Conservation (phyloP, 2,888 invertebrate genomes). For the Ethmia dodecea region DNA sequence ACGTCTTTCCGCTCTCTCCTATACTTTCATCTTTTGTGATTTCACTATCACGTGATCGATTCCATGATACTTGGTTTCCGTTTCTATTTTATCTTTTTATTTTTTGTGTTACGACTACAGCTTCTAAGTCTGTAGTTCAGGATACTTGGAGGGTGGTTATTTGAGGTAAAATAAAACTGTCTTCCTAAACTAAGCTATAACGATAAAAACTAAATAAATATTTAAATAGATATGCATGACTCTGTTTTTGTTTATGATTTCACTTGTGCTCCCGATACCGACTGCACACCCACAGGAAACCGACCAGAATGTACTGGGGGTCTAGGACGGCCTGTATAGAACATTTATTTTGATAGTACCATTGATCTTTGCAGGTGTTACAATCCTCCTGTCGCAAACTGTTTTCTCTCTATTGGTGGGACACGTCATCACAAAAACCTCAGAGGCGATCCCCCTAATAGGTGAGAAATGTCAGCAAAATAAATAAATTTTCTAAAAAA, state of each 20-base stretch:
- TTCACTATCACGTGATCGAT: conserved; percentile 71
- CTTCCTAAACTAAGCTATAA: conserved; percentile 1
- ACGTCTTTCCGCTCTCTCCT: too few relatives aligned
- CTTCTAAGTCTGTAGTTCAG: conserved; percentile 24
- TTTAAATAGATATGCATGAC: conserved; percentile 56
- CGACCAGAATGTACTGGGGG: not conserved
- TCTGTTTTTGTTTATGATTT: conserved; percentile 68
- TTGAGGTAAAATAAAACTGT: conserved; percentile 14
- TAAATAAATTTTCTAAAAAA: conserved; percentile 25
- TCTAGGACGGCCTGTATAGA: conserved; percentile 33
- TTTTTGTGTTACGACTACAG: conserved; percentile 8
- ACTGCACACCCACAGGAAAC: conserved; percentile 66
- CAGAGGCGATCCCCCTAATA: conserved; percentile 99
- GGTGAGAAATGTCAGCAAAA: conserved; percentile 80
- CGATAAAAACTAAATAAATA: conserved; percentile 12
- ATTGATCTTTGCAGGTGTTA: conserved; percentile 95
- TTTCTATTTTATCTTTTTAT: conserved; percentile 31
- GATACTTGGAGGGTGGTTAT: conserved; percentile 73
- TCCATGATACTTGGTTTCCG: conserved; percentile 47
- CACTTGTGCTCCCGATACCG: conserved; percentile 67
- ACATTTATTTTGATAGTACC: conserved; percentile 55
- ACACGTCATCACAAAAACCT: conserved; percentile 99
- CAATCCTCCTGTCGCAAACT: conserved; percentile 99
- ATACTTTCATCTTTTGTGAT: too few relatives aligned
- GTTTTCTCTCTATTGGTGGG: conserved; percentile 99